Evolutionary conservation across 2,797 vertebrate genomes (phyloP), one percentile per base, ranked within the genome.

Genomic region (Gymnoscopelus braueri): DNA sequence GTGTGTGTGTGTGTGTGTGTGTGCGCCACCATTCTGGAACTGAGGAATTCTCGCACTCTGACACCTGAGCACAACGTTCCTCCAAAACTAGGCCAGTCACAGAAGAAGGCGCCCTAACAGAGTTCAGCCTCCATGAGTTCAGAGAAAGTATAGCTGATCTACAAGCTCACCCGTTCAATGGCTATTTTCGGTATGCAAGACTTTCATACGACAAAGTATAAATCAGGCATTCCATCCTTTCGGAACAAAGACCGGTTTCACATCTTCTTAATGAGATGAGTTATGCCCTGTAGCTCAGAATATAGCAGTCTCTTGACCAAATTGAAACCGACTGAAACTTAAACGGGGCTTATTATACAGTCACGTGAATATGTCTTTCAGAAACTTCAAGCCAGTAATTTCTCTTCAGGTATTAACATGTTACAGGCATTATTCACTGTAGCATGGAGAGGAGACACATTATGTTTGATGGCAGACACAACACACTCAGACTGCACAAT

Each of bases 21-120:
- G 39, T 6, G 70, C 66, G 24, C 74, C 63, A 59, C 82, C 78
- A 80, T 87, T 79, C 77, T 58, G 63, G 67, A 72, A 77, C 65
- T 3, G 54, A 80, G 74, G 85, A 90, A 90, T 90, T 88, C 77
- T 60, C 72, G 56, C 63, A 53, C 26, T 59, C 65, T 77, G 85
- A 89, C 86, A 88, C 87, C 78, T 71, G 83, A 91, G 77, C 61
- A 67, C 73, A 77, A 72, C 80, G 74, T 68, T 67, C 69, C 72
- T 62, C 24, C 19, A 57, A 80, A 23, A 78, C 61, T 58, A 15
- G 57, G 69, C 77, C 59, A 72, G 74, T 83, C 74, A 80, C 49
- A 61, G 52, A 11, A 60, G 53, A 58, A 9, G 1, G 32, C 32
- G 5, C 32, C 32, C 32, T 35, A 35, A 35, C 32, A 35, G 39